Evolutionary conservation across 2,888 invertebrate species (phyloP), one percentile per base, ranked within the genome.

Genomic region (Drosophila barbarae): DNA sequence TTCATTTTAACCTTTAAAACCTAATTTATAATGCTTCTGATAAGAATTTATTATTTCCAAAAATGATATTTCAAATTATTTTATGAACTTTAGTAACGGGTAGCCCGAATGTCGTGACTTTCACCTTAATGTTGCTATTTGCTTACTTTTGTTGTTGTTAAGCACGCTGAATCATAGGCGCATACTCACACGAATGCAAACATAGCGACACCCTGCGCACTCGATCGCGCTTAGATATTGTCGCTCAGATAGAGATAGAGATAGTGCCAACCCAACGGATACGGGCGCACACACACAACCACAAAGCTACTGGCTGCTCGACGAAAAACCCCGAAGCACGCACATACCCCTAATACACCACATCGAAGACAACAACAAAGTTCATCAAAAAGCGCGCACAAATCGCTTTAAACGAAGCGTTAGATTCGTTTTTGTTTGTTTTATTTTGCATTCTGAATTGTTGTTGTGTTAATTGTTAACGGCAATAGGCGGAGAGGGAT

Each of bases 201-300:
- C 38, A 58, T 53, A 34, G 32, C 50, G 53, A 54, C 65, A 54
- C 67, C 55, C 67, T 61, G 47, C 59, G 59, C 54, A 54, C 47
- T 63, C 80, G 71, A 76, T 71, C 80, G 71, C 57, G 60, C 64
- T 34, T 36, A 74, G 66, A 75, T 75, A 77, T 77, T 53, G 65
- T 63, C 63, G 59, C 58, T 50, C 55, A 56, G 55, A 58, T 52
- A 58, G 72, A 66, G 78, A 80, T 74, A 71, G 72, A 80, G 77
- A 77, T 77, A 77, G 77, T 77, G 80, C 80, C 80, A 83, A 54
- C 34, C 71, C 66, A 79, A 80, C 69, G 64, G 77, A 79, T 61
- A 71, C 65, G 68, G 57, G 47, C 36, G 32, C 6, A 15, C 41
- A 46, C 54, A 60, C 41, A 57, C 30, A 54, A 39, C 49, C 26